Base-by-base conservation (phyloP, 2,888 invertebrate genomes). In the Congeria kusceri region DNA sequence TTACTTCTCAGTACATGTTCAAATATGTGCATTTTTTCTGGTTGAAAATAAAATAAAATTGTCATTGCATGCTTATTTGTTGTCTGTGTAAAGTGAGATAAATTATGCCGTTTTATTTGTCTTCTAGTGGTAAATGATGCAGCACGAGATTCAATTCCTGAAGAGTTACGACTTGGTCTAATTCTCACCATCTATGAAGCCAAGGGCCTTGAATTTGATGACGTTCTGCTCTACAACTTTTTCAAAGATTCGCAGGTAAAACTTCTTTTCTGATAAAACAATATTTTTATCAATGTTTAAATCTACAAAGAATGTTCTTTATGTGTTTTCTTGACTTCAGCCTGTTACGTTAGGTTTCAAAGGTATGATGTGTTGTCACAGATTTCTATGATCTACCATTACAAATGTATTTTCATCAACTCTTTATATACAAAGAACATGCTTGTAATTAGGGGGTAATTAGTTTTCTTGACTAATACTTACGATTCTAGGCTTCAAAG, bases 321-420 rank as follows among this genome's bases (percentile, higher is more conserved):
- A 39, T 39, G 39, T 39, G 39, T 1, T 53, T 25, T 53, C 20
- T n/a, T 53, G n/a, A 11, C 7, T 53, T 53, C 32, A 3, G 3
- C 39, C 2, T 44, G 47, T 61, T 23, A 13, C n/a, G 9, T 1
- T 20, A 62, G 28, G 32, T 3, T 0, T 18, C 32, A 28, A 25
- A 18, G 28, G 62, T 94, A 93, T 70, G 95, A 95, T 29, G 94
- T 87, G 86, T 93, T 85, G 77, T 92, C 79, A 91, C 90, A 25
- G 79, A 87, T 18, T 89, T 71, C 76, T 74, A 91, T 57, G 87
- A 90, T 44, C 65, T 80, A 28, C 46, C 77, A 90, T 82, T 25
- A n/a, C n/a, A n/a, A n/a, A n/a, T n/a, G n/a, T n/a, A n/a, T n/a
- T n/a, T n/a, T n/a, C n/a, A n/a, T n/a, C n/a, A n/a, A n/a, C n/a